Conservation (phyloP, 2,113 vertebrate genomes). For the Tachuris rubrigastra region DNA sequence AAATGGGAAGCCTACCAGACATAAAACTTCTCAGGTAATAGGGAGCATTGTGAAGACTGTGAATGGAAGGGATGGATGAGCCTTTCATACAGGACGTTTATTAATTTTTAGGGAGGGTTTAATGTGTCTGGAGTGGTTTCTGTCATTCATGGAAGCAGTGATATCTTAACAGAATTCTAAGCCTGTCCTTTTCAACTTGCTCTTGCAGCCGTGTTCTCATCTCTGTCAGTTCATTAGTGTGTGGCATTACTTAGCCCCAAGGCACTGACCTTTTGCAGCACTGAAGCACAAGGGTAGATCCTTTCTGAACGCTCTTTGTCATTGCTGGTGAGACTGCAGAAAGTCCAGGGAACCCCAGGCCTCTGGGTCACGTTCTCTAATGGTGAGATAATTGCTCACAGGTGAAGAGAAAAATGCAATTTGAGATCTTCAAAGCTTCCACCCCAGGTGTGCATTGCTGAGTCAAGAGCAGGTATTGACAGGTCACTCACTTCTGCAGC, state of each 20-base stretch:
- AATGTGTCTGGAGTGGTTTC: neutral
- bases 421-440: neutral
- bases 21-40: neutral
- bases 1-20: neutral
- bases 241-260: neutral
- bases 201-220: neutral
- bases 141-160: neutral
- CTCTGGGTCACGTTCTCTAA: neutral
- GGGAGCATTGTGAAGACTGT: neutral
- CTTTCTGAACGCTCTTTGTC: neutral
- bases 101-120: neutral
- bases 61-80: neutral
- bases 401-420: neutral
- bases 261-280: neutral
- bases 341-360: neutral
- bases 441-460: constrained; percentile 20
- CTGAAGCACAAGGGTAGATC: neutral
- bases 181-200: neutral
- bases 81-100: neutral
- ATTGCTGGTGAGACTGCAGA: neutral
- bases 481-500: neutral
- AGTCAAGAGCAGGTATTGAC: constrained; percentile 19
- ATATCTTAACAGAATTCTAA: neutral
- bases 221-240: neutral
- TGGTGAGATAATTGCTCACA: neutral